Conservation (phyloP, 2,888 invertebrate genomes). For the Carcina quercana region DNA sequence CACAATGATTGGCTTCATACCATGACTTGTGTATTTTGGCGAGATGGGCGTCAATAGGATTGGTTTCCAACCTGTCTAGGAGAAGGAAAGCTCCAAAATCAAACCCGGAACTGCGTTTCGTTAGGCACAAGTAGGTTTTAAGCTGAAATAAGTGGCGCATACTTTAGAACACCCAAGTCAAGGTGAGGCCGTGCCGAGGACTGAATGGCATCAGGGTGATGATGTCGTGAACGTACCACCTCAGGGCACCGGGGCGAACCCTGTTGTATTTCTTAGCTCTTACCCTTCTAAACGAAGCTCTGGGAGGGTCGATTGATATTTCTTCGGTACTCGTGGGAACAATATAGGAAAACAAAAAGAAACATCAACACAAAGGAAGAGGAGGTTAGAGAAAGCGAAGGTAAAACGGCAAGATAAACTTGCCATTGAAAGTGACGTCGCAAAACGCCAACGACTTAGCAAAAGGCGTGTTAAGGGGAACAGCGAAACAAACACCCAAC, state of each 20-base stretch:
- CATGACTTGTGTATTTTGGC: no score
- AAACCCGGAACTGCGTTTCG: conserved; percentile 5
- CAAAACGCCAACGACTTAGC: no score
- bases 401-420: conserved; percentile 6
- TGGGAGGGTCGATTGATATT: conserved; percentile 5
- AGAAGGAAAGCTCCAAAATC: conserved; percentile 1
- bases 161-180: conserved; percentile 10
- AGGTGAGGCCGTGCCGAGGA: conserved; percentile 9
- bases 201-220: conserved; percentile 1
- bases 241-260: conserved; percentile 5
- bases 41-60: conserved; percentile 6
- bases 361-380: conserved; percentile 6
- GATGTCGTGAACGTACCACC: conserved; percentile 5
- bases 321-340: conserved; percentile 5
- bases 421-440: conserved; percentile 2
- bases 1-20: no score
- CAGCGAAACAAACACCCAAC: no score
- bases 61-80: conserved; percentile 4
- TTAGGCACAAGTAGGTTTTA: conserved; percentile 7
- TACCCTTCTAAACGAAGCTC: conserved; percentile 6
- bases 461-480: no score
- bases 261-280: conserved; percentile 4
- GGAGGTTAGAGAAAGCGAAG: conserved; percentile 4
- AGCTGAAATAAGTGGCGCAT: conserved; percentile 8
- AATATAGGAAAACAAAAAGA: conserved; percentile 4